Base-by-base conservation (phyloP, 2,797 vertebrate genomes). In the Sarcophilus harrisii region DNA sequence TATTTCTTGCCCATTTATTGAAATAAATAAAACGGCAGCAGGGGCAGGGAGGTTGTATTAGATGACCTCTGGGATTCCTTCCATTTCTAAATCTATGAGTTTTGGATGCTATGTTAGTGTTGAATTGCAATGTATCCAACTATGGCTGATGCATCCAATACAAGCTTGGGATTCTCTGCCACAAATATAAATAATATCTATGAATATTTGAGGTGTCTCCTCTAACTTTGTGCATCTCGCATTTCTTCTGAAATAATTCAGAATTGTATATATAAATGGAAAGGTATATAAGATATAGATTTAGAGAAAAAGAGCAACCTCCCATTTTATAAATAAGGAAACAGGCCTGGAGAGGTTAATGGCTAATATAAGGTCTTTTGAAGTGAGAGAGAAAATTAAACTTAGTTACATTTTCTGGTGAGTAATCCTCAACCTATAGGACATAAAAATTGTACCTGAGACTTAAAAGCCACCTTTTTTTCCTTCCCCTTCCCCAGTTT, bases 1-100 rank as follows among this genome's bases (percentile, higher is more conserved):
- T 95, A 73, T 59, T 98, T 97, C 96, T 94, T 98, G 90, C 97
- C 94, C 62, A 21, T 98, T 98, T 98, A 98, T 97, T 96, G 98
- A 96, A 97, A 97, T 97, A 98, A 97, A 38, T 38, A 38, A 38
- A 73, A 38, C 73, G 6, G 18, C 5, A 18, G 32, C 1, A 21
- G 66, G n/a, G n/a, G 6, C 1, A 18, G 5, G n/a, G n/a, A 21
- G 16, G 11, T 73, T 73, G n/a, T 73, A n/a, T 73, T 38, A 73
- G 66, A 73, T 73, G 18, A n/a, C n/a, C 1, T 21, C 5, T 38
- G 6, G 38, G n/a, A 9, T 73, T 9, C 6, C n/a, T 81, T 81
- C 8, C 18, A 24, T 0, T 6, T 21, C 1, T 81, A 45, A 10
- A 45, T 45, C n/a, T 38, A 45, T 45, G 66, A 24, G 18, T 45